phyloP scores from a whole-genome alignment of 2,113 vertebrate genomes.

The Cettia cetti region DNA sequence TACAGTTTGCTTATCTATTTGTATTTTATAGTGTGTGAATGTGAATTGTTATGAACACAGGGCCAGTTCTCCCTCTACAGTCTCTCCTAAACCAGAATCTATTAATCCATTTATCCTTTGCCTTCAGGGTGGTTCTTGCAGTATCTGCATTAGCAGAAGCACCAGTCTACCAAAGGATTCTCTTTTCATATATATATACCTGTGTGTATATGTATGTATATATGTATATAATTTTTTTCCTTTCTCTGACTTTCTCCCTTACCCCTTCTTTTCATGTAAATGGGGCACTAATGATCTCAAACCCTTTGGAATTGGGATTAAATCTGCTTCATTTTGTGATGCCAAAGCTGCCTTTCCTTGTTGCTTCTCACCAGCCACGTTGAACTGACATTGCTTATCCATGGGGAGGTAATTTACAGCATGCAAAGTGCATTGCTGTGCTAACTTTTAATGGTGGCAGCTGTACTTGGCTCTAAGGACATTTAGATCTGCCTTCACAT shows the following conservation, averaged over 20 bases:
- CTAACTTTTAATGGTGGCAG: not conserved
- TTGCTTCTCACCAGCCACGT: not conserved
- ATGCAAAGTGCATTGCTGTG: not conserved
- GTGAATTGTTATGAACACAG: not conserved
- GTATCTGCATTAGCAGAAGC: not conserved
- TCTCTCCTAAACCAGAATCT: not conserved
- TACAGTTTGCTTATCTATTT: not conserved
- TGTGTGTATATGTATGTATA: too few relatives aligned
- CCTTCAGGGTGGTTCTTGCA: not conserved
- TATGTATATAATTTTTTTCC: not conserved
- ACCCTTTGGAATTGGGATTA: not conserved
- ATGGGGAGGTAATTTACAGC: not conserved
- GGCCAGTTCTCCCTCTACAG: not conserved
- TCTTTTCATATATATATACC: not conserved
- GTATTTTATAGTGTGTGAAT: not conserved
- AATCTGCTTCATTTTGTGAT: not conserved
- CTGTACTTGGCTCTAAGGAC: not conserved
- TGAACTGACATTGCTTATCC: not conserved
- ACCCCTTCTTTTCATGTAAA: not conserved
- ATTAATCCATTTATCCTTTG: not conserved
- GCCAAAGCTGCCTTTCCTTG: not conserved
- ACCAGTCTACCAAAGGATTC: not conserved
- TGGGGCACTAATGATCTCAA: not conserved
- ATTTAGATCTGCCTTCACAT: not conserved
- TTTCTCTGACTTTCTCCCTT: not conserved